Evolutionary conservation across 2,888 invertebrate species (phyloP), one percentile per base, ranked within the genome.

Genomic region (Camponotus fellah): DNA sequence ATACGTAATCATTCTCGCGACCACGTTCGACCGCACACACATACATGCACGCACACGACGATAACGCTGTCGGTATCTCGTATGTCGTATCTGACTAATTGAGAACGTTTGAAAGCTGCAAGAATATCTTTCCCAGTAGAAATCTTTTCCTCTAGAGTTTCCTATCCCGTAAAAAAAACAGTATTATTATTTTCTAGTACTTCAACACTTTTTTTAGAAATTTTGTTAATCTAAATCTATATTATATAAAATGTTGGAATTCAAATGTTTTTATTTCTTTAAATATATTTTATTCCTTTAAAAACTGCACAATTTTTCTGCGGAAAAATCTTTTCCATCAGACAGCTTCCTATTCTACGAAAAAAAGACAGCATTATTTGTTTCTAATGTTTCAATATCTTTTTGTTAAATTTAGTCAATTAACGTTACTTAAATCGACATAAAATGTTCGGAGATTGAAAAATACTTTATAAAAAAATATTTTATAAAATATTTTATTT

Each of bases 1-100:
- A 53, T 53, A 53, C 53, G 64, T 76, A 65, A 74, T 81, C 76
- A 65, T 64, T 77, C 74, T 62, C 81, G 72, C 79, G 79, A 56
- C 66, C 26, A 34, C 46, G 49, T 49, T 37, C 40, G 34, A 81
- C 62, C 71, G 10, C 49, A n/a, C 49, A n/a, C 49, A 53, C n/a
- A 6, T 8, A 49, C 49, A 17, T 17, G 17, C 71, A 32, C n/a
- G 17, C 17, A 49, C 49, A 49, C 43, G 34, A 60, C 6, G 60
- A 60, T 77, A 71, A 71, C 56, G 77, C 40, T 69, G 26, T 26
- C 26, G 43, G 69, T 79, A 79, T 34, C 43, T 56, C 69, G n/a
- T 37, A 66, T 40, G 17, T 65, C 65, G 37, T 34, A 37, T 58
- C 34, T 46, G 46, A 46, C 34, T 71, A 79, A 79, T 71, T 58